Base-by-base conservation (phyloP, 2,888 invertebrate genomes). In the Strigamia crassipes region DNA sequence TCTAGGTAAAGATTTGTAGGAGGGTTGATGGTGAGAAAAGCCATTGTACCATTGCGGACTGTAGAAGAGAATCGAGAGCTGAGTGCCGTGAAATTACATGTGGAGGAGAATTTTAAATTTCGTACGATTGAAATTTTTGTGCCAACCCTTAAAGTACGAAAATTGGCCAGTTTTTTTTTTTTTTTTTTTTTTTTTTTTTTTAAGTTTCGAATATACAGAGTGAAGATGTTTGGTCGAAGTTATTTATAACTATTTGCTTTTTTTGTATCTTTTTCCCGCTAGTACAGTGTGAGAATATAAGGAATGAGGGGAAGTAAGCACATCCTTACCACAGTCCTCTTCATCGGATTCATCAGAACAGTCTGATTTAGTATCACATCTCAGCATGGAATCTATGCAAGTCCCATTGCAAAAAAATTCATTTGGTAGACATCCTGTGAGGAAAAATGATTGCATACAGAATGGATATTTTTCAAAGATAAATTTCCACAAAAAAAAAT, bases 271-370 rank as follows among this genome's bases (percentile, higher is more conserved):
- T 18, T 8, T 18, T 6, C 18, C 56, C 21, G 56, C 15, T n/a
- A 18, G 21, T 9, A 18, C 15, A 13, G 56, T 56, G 6, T 56
- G 9, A 18, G 56, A 56, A 18, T 56, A 18, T 18, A 56, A 13
- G 46, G 38, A 38, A 38, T 2, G 15, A 15, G 0, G 56, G 18
- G 1, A 21, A 5, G 18, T 18, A 6, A 21, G 6, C 1, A 1
- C 5, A 4, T 79, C 86, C 87, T 86, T 83, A 88, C 87, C 88
- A 85, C 90, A 90, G 82, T 87, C 86, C 8, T 84, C 82, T 84
- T 90, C 90, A 84, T 90, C 90, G 78, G 86, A 86, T 5, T 86
- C 88, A 51, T 87, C 86, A 0, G 86, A 86, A 83, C 90, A 90
- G 84, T 90, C 89, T 0, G 82, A 41, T 10, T 85, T 84, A 5